phyloP scores from a whole-genome alignment of 2,797 vertebrate genomes.

The Notolabrus celidotus region DNA sequence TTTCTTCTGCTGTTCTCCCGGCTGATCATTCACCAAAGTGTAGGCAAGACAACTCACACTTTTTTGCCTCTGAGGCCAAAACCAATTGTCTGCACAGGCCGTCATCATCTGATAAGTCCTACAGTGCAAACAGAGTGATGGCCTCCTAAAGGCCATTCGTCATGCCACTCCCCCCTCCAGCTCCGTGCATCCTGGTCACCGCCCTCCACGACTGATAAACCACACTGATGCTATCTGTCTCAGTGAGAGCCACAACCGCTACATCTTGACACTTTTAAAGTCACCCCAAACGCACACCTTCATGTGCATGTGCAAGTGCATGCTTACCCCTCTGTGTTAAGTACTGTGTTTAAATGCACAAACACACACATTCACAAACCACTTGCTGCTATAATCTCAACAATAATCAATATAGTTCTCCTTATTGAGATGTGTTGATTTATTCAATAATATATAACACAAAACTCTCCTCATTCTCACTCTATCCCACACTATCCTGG shows the following conservation, averaged over 20 bases:
- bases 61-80: constrained; percentile 54
- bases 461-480: constrained; percentile 56
- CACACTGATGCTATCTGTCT: constrained; percentile 69
- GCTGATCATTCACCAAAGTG: constrained; percentile 17
- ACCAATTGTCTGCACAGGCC: constrained; percentile 35
- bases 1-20: constrained; percentile 9
- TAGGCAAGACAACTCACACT: constrained; percentile 37
- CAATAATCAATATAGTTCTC: too few species aligned
- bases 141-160: constrained; percentile 68
- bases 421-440: constrained; percentile 34
- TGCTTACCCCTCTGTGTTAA: constrained; percentile 35
- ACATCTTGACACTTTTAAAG: constrained; percentile 59
- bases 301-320: constrained; percentile 6
- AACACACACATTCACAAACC: constrained; percentile 36
- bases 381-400: constrained; percentile 48
- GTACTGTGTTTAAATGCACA: constrained; percentile 39
- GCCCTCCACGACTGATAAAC: constrained; percentile 67
- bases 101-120: constrained; percentile 68
- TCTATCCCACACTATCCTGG: constrained; percentile 41
- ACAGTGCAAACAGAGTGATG: constrained; percentile 68
- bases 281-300: not conserved
- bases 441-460: constrained; percentile 36
- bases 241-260: constrained; percentile 61
- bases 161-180: constrained; percentile 52
- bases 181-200: constrained; percentile 64